phyloP scores from a whole-genome alignment of 2,113 vertebrate genomes.

The Alectura lathami region DNA sequence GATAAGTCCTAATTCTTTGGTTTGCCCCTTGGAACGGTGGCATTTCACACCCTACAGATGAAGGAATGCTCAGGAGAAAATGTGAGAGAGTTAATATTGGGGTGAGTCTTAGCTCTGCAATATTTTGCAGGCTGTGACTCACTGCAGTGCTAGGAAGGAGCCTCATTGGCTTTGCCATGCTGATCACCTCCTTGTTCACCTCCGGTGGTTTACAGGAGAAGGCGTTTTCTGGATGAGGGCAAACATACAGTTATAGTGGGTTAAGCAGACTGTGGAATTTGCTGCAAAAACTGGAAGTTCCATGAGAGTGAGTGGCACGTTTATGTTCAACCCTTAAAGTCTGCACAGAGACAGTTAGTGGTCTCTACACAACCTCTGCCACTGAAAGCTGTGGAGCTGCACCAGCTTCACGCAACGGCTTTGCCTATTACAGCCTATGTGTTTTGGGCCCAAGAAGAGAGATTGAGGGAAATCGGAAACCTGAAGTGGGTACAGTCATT shows the following conservation, averaged over 20 bases:
- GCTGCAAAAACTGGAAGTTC: not conserved
- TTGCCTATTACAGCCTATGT: too few species aligned
- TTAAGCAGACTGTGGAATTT: not conserved
- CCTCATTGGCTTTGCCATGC: not conserved
- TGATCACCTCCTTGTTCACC: not conserved
- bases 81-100: not conserved
- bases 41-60: not conserved
- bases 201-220: not conserved
- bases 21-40: not conserved
- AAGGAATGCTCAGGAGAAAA: not conserved
- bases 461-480: not conserved
- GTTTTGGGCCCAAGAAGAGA: not conserved
- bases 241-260: not conserved
- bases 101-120: not conserved
- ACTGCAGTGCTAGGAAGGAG: not conserved
- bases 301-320: fast-evolving
- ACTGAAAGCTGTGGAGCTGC: not conserved
- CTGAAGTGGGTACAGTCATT: not conserved
- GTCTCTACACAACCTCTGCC: not conserved
- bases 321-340: not conserved
- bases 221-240: not conserved
- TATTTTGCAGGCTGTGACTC: not conserved
- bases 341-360: not conserved
- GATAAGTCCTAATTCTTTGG: constrained; percentile 13
- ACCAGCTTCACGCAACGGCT: not conserved